Evolutionary conservation across 2,797 vertebrate genomes (phyloP), one percentile per base, ranked within the genome.

Genomic region (Argya squamiceps): DNA sequence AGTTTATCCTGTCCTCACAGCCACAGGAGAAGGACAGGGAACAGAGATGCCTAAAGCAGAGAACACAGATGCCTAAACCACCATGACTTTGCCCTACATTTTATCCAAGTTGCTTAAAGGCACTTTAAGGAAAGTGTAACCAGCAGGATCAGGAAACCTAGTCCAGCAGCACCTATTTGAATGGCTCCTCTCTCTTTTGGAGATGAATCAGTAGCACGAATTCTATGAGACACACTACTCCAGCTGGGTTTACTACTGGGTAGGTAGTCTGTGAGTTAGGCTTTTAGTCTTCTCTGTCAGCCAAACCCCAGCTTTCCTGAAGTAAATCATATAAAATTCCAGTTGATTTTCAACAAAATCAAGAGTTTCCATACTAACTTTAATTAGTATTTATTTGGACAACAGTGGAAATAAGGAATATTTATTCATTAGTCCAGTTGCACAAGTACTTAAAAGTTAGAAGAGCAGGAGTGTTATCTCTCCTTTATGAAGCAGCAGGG

Each of bases 11-110:
- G 20, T 43, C 47, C 46, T 83, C 36, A 32, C 1, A 76, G 39
- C 55, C 21, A 34, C 30, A 3, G 12, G n/a, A 76, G 41, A 58
- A 82, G 46, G n/a, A 30, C 22, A 79, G 71, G 30, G 47, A 68
- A 21, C 11, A 41, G 29, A 55, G 34, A 11, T 79, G 34, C 49
- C 52, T 46, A 58, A 68, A 62, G 44, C 37, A 73, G 68, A 56
- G 56, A 76, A 30, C 9, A 44, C 26, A 39, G 37, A 20, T 87
- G 29, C 27, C 46, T 68, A 49, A 75, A 69, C 22, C 37, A 24
- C 30, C 0, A 1, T 15, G 39, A 52, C 73, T 23, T 34, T 67
- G 39, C 10, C 46, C 30, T 53, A 10, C 0, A 0, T 23, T 64
- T 82, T 10, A 67, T 64, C 29, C 55, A 62, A 7, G n/a, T 14